Evolutionary conservation across 2,113 vertebrate genomes (phyloP), one percentile per base, ranked within the genome.

Genomic region (Microtus montanus): DNA sequence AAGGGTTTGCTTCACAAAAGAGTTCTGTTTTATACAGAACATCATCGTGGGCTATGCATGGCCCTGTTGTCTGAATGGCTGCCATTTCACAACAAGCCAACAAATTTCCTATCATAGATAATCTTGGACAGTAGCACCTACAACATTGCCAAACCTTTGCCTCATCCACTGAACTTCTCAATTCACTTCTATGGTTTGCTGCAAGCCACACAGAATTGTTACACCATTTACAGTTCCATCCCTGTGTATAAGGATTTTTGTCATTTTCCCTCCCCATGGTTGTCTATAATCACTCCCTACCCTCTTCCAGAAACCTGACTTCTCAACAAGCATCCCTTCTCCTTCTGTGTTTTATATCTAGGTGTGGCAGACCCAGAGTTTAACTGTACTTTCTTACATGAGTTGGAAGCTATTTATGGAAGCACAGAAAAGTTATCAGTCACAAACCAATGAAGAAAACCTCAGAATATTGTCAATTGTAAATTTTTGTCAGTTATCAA

Each of bases 11-110:
- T n/a, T 5, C 13, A 28, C 26, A 1, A 44, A 75, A 26, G 11
- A 75, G 38, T 33, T 89, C 47, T 64, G 8, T 26, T 68, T 47
- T 19, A 38, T 49, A 79, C 10, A 73, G 64, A 79, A 13, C 38
- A 47, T 1, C 38, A 61, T 1, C 2, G 1, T 4, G 3, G n/a
- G 64, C 20, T 12, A 68, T 2, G 2, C 3, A 38, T 15, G 3
- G 58, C 26, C 28, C 49, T 1, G 17, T 30, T n/a, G 30, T 30
- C 24, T 22, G 22, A 86, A 33, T 73, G 10, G 12, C 5, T 73
- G 19, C 84, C 22, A 14, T 11, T 61, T 78, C 7, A 2, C 54
- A n/a, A 28, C 7, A 54, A 14, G 22, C 10, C 85, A 52, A 41
- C 73, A 44, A 5, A 66, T n/a, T 38, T 24, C 49, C 15, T n/a